phyloP scores from a whole-genome alignment of 2,888 invertebrate genomes.

The Marronus borbonicus region DNA sequence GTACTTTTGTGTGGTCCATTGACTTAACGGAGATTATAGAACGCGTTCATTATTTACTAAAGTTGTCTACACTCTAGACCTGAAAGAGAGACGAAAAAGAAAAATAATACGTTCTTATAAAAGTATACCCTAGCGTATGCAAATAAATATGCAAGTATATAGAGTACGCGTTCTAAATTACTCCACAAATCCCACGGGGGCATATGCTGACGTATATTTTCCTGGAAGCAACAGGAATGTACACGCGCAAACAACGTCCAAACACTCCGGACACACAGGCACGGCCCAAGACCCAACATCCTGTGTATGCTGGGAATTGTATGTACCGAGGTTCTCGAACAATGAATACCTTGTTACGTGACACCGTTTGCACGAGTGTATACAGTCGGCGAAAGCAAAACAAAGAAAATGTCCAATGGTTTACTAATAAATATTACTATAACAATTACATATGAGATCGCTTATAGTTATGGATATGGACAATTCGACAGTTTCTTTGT shows the following conservation, averaged over 20 bases:
- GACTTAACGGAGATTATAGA: too few species aligned
- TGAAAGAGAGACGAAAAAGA: neutral
- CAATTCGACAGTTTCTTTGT: neutral
- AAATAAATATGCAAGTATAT: conserved; percentile 20
- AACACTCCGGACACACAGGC: conserved; percentile 29
- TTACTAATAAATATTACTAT: conserved; percentile 19
- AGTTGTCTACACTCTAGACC: too few species aligned
- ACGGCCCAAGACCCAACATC: conserved; percentile 52
- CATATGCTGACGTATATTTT: conserved; percentile 40
- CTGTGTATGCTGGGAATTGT: conserved; percentile 50
- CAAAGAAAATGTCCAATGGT: conserved; percentile 17
- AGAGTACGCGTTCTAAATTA: conserved; percentile 30
- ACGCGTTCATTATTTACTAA: too few species aligned
- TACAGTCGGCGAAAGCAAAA: conserved; percentile 13
- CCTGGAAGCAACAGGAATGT: conserved; percentile 55
- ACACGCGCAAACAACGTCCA: conserved; percentile 51
- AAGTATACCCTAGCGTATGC: conserved; percentile 7
- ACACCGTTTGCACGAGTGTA: conserved; percentile 17
- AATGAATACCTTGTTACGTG: conserved; percentile 38
- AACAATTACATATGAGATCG: conserved; percentile 4
- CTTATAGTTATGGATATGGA: neutral
- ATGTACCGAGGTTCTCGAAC: conserved; percentile 27
- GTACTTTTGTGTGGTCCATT: too few species aligned
- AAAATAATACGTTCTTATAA: neutral
- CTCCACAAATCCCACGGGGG: conserved; percentile 38